These are phyloP conservation scores for Leptinotarsa rubiginosa DNA, from an alignment of 2,888 invertebrate species.

Conservation along the genomic window DNA sequence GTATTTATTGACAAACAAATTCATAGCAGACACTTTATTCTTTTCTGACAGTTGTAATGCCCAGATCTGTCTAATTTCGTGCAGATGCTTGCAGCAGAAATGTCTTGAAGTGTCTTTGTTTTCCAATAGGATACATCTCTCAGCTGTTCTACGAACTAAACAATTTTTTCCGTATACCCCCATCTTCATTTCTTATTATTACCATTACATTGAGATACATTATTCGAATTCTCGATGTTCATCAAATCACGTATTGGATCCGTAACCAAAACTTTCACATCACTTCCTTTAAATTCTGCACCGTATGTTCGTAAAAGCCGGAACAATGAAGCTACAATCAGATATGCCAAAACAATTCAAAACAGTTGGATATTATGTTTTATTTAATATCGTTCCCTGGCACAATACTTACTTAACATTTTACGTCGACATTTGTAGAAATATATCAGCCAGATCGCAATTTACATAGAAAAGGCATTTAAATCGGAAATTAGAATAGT, in stretches of 20 bases:
- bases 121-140: no score
- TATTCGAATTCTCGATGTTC: neutral
- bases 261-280: neutral
- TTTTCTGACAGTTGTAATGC: no score
- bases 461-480: constrained; percentile 66
- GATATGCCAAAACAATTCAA: constrained; percentile 27
- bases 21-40: no score
- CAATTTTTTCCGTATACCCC: no score
- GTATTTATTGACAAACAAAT: no score
- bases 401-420: constrained; percentile 60
- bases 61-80: no score
- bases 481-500: constrained; percentile 65
- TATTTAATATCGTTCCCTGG: constrained; percentile 33
- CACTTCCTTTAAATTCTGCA: neutral
- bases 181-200: no score
- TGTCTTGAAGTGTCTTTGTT: no score
- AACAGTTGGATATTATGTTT: constrained; percentile 29
- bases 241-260: neutral
- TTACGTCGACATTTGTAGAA: constrained; percentile 60
- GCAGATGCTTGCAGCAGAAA: no score
- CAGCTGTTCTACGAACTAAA: no score
- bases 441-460: constrained; percentile 60
- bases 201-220: no score
- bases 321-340: constrained; percentile 33
- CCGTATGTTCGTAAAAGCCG: constrained; percentile 3